Conservation (phyloP, 2,113 vertebrate genomes). For the Suncus etruscus region DNA sequence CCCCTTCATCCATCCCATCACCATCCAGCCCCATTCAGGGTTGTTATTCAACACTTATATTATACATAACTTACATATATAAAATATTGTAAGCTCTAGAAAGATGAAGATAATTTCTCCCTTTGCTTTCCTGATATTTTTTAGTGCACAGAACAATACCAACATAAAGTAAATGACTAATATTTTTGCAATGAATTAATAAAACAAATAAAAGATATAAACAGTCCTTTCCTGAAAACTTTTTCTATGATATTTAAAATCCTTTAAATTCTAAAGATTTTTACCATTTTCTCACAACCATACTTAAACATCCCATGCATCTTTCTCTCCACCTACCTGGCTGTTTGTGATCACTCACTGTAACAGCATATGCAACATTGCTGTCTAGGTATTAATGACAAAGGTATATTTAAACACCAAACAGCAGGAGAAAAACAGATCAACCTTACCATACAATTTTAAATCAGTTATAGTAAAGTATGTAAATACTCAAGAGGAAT, state of each 20-base stretch:
- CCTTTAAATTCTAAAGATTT: neutral
- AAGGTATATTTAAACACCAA: slow-evolving; percentile 45
- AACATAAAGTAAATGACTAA: neutral
- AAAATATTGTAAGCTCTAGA: neutral
- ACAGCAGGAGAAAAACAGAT: slow-evolving; percentile 3
- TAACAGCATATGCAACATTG: neutral
- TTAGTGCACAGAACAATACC: neutral
- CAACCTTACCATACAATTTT: slow-evolving; percentile 55
- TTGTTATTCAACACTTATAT: neutral
- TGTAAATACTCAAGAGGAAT: slow-evolving; percentile 33
- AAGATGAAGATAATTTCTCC: neutral
- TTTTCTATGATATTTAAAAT: slow-evolving; percentile 16
- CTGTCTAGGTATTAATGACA: neutral
- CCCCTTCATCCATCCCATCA: no score
- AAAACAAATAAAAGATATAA: neutral
- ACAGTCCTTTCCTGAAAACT: neutral
- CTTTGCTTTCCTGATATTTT: neutral
- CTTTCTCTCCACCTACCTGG: neutral
- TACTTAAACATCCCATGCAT: neutral
- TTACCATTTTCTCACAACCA: neutral
- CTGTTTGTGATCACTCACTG: neutral
- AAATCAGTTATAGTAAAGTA: slow-evolving; percentile 53
- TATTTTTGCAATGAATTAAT: neutral
- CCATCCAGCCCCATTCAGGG: no score
- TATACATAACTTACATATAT: neutral